Base-by-base conservation (phyloP, 2,797 vertebrate genomes). In the Naso thynnoides region DNA sequence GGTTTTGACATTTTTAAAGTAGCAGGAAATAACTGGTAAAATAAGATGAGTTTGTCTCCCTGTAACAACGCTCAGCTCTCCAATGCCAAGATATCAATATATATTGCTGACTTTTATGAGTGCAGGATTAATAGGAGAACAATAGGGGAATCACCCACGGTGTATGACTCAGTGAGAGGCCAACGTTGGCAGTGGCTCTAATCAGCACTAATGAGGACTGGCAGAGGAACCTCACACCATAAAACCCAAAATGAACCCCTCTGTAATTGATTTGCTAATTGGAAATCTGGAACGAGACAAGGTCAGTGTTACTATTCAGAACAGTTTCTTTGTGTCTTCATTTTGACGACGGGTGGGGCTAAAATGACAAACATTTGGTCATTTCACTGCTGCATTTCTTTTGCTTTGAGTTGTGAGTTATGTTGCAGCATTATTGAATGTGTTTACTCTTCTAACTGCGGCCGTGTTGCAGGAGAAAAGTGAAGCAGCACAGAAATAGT, bases 191-290 rank as follows among this genome's bases (percentile, higher is more conserved):
- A 78, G 92, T 81, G 89, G 86, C 93, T 91, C 93, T 95, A 96
- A 96, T 96, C 92, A 92, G 86, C 71, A 85, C 87, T 95, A 95
- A 97, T 96, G 92, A 96, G 95, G 91, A 95, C 84, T 88, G 95
- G 91, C 94, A 89, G 15, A 81, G 88, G 90, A 91, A 85, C 89
- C 92, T 93, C 88, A 74, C 79, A 72, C 92, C 91, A 90, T 91
- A 86, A 91, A 91, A 79, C 93, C 87, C 38, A 19, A 95, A 95
- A 93, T 90, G 90, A 95, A 88, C 86, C 89, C 84, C 85, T 89
- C 90, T 93, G 94, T 93, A 94, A 95, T 96, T 95, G 91, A 92
- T 91, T 88, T 93, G 64, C 92, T 95, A 96, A 96, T 96, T 96
- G 91, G 91, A 93, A 94, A 94, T 92, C 89, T 92, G 91, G 84